Evolutionary conservation across 2,888 invertebrate genomes (phyloP), one percentile per base, ranked within the genome.

Genomic region (Dastarcus helophoroides): DNA sequence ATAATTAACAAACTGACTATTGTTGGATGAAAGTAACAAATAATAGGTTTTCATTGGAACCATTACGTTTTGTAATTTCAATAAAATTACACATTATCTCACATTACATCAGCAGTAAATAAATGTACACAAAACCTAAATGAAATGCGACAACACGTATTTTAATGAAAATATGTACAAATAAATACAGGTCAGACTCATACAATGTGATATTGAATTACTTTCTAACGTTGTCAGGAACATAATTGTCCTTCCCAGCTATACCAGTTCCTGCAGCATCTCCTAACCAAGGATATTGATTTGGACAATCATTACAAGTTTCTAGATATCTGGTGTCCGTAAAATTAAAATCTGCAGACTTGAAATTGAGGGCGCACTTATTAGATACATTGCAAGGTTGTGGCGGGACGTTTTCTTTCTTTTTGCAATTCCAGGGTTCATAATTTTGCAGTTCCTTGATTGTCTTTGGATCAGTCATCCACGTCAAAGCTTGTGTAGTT

Each of bases 321-420:
- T 85, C 83, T 75, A 90, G 73, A 53, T 90, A 89, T 51, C 89
- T 74, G 4, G 82, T 83, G 38, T 83, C 77, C 2, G 83, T 79
- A 51, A 83, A 68, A 59, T 86, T 86, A 11, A 71, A 67, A 37
- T 79, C 81, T 12, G 80, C 73, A 10, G 73, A 73, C 52, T 79
- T 85, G 60, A 86, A 86, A 36, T 76, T 66, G 17, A 90, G 64
- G 1, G 85, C 85, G 53, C 90, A 91, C 47, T 85, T 86, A 56
- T 82, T 85, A 36, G 84, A 64, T 37, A 79, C 68, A 46, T 77
- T 80, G 63, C 90, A 91, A 0, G 84, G 78, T 33, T 78, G 73
- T 3, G 74, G 64, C 0, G 86, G 84, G 29, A 76, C 56, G 39
- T 73, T 73, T 26, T 81, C 75, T 47, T 73, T 77, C 48, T 76